These are phyloP conservation scores for Nephila pilipes DNA, from an alignment of 1,140 invertebrate species.

Conservation along the genomic window DNA sequence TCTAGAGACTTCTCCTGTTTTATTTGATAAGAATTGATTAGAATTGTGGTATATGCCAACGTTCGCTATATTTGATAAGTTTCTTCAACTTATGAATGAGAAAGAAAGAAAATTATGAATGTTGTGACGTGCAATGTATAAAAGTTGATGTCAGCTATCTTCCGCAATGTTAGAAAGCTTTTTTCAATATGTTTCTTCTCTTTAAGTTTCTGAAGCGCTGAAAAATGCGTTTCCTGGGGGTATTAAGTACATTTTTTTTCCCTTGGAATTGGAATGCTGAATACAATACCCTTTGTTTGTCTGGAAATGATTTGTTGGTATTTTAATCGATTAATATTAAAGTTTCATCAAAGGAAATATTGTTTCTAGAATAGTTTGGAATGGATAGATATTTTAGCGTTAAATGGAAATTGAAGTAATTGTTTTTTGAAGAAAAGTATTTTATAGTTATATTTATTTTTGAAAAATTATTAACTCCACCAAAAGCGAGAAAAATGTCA, in stretches of 20 bases:
- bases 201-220: slow-evolving; percentile 5
- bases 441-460: no score
- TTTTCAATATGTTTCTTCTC: slow-evolving; percentile 27
- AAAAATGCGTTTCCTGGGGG: slow-evolving; percentile 50
- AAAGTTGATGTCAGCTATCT: slow-evolving; percentile 41
- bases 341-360: background rate
- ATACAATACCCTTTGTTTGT: slow-evolving; percentile 30
- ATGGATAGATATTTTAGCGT: background rate
- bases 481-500: no score
- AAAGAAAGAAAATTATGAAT: slow-evolving; percentile 56
- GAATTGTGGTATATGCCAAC: slow-evolving; percentile 45
- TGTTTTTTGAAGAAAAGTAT: no score
- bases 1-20: slow-evolving; percentile 46
- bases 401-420: no score
- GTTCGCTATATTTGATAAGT: slow-evolving; percentile 55
- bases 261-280: slow-evolving; percentile 19
- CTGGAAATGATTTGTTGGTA: slow-evolving; percentile 28
- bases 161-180: background rate
- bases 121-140: slow-evolving; percentile 54
- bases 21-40: slow-evolving; percentile 69
- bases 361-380: background rate
- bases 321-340: slow-evolving; percentile 40
- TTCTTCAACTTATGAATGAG: slow-evolving; percentile 38
- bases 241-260: slow-evolving; percentile 23
- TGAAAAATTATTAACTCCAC: no score